phyloP scores from a whole-genome alignment of 2,888 invertebrate species.

The Ischnus inquisitorius region DNA sequence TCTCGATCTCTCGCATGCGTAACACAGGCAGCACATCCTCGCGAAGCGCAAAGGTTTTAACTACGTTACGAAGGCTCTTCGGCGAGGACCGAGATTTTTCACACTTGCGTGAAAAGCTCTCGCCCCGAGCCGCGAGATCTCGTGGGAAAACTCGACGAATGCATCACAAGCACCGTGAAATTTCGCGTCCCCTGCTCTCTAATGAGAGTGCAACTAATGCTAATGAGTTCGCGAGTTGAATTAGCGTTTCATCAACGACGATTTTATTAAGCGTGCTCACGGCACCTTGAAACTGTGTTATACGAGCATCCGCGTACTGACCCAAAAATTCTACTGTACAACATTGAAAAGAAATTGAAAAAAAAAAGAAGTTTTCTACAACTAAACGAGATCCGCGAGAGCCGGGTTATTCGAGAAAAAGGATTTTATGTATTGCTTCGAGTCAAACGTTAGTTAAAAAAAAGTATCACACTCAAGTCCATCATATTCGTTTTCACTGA shows the following conservation, averaged over 20 bases:
- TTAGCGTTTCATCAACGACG: conserved; percentile 27
- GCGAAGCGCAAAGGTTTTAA: not conserved
- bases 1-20: conserved; percentile 11
- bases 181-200: conserved; percentile 17
- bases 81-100: conserved; percentile 36
- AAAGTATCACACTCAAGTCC: not conserved
- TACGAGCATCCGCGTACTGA: not conserved
- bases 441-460: not conserved
- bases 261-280: conserved; percentile 29
- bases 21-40: not conserved
- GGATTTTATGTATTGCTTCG: not conserved
- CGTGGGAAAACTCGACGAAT: conserved; percentile 18
- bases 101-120: conserved; percentile 32
- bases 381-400: no score
- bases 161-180: conserved; percentile 14
- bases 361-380: no score
- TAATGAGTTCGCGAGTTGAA: conserved; percentile 49
- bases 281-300: not conserved
- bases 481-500: not conserved
- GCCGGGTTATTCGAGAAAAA: not conserved
- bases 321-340: not conserved
- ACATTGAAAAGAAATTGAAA: no score
- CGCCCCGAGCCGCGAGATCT: conserved; percentile 15
- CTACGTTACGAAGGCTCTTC: conserved; percentile 32
- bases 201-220: conserved; percentile 40